A percentile compares a stretch with the other conserved stretches of the same genome.
Evolutionary conservation across 2,113 vertebrate genomes (phyloP).

Genomic region (Orientallactaga bullata): DNA sequence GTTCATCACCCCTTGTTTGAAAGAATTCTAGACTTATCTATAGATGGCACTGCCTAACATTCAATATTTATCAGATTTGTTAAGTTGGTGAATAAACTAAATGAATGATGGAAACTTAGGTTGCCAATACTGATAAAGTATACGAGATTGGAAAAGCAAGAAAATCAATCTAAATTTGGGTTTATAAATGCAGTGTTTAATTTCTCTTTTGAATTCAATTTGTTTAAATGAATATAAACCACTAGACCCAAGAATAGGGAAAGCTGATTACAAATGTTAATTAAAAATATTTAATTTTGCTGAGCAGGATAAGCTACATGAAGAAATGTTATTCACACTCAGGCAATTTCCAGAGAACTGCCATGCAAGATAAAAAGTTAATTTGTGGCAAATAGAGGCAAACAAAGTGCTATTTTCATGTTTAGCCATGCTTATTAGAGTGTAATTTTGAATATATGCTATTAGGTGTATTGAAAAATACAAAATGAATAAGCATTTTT

Average conservation of each 20-base stretch:
- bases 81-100: conserved; percentile 28
- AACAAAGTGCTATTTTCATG: conserved; percentile 32
- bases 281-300: conserved; percentile 75
- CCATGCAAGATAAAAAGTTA: conserved; percentile 57
- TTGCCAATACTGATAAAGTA: not conserved
- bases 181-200: conserved; percentile 47
- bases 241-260: conserved; percentile 61
- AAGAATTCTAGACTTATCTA: conserved; percentile 1
- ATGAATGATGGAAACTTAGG: conserved; percentile 34
- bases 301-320: conserved; percentile 51
- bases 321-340: conserved; percentile 58
- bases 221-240: conserved; percentile 73
- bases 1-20: not conserved
- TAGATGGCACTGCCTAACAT: not conserved
- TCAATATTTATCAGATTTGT: conserved; percentile 26
- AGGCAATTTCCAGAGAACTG: conserved; percentile 64
- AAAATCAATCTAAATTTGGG: conserved; percentile 62
- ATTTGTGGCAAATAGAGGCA: conserved; percentile 33
- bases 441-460: conserved; percentile 27
- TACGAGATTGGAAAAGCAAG: not conserved
- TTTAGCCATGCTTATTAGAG: not conserved
- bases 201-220: conserved; percentile 75
- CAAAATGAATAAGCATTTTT: not conserved
- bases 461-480: conserved; percentile 12
- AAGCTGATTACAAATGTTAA: conserved; percentile 74